Conservation (phyloP, 2,113 vertebrate species). For the Erythrolamprus reginae region DNA sequence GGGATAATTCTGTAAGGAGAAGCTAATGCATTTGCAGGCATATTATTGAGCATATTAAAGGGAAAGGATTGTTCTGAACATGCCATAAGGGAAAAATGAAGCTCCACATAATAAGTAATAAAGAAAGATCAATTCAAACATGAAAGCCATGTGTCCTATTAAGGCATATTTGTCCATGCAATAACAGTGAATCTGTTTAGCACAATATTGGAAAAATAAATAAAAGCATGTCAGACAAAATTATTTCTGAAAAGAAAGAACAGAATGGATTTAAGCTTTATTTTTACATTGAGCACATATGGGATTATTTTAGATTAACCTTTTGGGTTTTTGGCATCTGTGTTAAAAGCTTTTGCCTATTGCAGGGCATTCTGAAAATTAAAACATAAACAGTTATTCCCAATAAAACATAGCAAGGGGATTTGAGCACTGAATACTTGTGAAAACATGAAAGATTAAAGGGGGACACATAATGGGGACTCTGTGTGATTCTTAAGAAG, state of each 20-base stretch:
- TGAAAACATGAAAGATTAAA: slow-evolving; percentile 6
- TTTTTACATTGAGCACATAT: slow-evolving; percentile 14
- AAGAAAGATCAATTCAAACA: slow-evolving; percentile 21
- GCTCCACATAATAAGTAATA: slow-evolving; percentile 36
- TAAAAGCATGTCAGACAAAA: slow-evolving; percentile 5
- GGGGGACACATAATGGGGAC: neutral
- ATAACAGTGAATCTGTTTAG: neutral
- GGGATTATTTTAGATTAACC: slow-evolving; percentile 18
- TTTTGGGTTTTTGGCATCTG: neutral
- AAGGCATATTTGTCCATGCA: slow-evolving; percentile 12
- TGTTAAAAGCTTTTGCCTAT: slow-evolving; percentile 4
- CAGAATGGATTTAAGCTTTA: neutral
- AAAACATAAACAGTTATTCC: slow-evolving; percentile 2
- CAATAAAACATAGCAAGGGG: slow-evolving; percentile 15
- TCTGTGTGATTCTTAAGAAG: neutral
- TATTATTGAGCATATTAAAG: slow-evolving; percentile 53
- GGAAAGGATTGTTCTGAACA: slow-evolving; percentile 43
- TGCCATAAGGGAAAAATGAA: slow-evolving; percentile 46
- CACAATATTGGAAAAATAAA: neutral
- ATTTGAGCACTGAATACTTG: slow-evolving; percentile 16
- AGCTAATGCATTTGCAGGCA: slow-evolving; percentile 35
- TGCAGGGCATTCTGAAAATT: slow-evolving; percentile 10
- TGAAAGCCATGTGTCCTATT: neutral
- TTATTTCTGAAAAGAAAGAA: neutral
- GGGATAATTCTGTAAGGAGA: slow-evolving; percentile 52